phyloP scores from a whole-genome alignment of 2,113 vertebrate genomes.

The Camarhynchus parvulus region DNA sequence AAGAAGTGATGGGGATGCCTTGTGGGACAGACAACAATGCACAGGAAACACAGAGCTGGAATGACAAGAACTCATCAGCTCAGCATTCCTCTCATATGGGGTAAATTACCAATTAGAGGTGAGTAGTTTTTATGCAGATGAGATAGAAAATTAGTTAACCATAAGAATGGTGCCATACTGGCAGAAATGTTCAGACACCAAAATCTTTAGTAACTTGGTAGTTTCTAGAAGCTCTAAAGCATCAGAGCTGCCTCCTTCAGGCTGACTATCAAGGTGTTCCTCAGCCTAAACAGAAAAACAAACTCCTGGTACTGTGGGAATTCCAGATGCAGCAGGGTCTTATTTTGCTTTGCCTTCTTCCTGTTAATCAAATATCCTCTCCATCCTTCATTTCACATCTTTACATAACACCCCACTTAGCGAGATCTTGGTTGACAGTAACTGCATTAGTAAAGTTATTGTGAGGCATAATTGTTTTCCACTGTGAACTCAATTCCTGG shows the following conservation, averaged over 20 bases:
- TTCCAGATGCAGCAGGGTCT: background rate
- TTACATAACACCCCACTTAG: slow-evolving; percentile 30
- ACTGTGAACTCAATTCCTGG: slow-evolving; percentile 30
- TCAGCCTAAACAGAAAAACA: background rate
- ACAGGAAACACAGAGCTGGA: background rate
- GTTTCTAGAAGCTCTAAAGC: background rate
- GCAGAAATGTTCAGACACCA: background rate
- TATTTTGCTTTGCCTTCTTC: slow-evolving; percentile 17
- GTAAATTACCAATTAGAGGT: background rate
- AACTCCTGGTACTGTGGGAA: background rate
- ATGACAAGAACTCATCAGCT: background rate
- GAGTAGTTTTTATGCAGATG: background rate
- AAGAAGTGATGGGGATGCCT: background rate
- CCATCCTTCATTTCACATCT: slow-evolving; percentile 38
- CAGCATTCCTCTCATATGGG: background rate
- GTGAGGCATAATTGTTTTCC: slow-evolving; percentile 48
- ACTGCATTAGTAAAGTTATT: slow-evolving; percentile 62
- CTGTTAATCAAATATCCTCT: slow-evolving; percentile 49
- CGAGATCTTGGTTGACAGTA: slow-evolving; percentile 46
- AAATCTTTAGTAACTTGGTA: background rate
- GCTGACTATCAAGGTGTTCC: background rate
- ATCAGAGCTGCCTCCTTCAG: background rate
- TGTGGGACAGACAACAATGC: rapidly evolving
- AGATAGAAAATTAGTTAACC: background rate
- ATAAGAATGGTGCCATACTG: background rate